Base-by-base conservation (phyloP, 2,797 vertebrate species). In the Crocidura indochinensis region DNA sequence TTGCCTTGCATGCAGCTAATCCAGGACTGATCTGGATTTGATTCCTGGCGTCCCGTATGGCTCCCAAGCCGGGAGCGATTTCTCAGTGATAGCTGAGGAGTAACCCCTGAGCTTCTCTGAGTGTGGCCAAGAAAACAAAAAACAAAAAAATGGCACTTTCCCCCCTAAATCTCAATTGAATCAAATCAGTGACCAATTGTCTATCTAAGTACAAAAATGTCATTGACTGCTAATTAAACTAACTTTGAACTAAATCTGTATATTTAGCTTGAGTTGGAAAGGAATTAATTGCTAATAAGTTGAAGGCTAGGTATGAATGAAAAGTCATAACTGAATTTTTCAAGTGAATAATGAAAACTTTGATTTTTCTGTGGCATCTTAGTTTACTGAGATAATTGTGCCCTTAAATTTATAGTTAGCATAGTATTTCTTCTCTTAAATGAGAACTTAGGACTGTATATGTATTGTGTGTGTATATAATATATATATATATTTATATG, bases 311-410 rank as follows among this genome's bases (percentile, higher is more conserved):
- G 6, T 83, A 71, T 90, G 31, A 90, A 46, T 91, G 49, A 90
- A 73, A 81, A 91, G 71, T 87, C 26, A 49, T 24, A 51, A 24
- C 26, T 94, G 88, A 78, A 93, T 82, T 27, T 56, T 78, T 91
- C 5, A 47, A 91, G 82, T 62, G 14, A 67, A 19, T 84, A 78
- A 69, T 82, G 62, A 62, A 22, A 88, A 76, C 14, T 68, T 89
- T 79, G 56, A 60, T 76, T 87, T 91, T 88, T 92, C 78, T 81
- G 19, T 56, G 71, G 27, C 12, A 60, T 72, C 87, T 95, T 51
- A 77, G 26, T 20, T 67, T 22, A 53, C 69, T 44, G 64, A 90
- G 20, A 60, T 90, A 77, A 47, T 93, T 90, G 27, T 83, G n/a
- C 19, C 46, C 51, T 91, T 93, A 75, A 93, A 85, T 73, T 84